Base-by-base conservation (phyloP, 2,888 invertebrate genomes). In the Nymphalis c-album region DNA sequence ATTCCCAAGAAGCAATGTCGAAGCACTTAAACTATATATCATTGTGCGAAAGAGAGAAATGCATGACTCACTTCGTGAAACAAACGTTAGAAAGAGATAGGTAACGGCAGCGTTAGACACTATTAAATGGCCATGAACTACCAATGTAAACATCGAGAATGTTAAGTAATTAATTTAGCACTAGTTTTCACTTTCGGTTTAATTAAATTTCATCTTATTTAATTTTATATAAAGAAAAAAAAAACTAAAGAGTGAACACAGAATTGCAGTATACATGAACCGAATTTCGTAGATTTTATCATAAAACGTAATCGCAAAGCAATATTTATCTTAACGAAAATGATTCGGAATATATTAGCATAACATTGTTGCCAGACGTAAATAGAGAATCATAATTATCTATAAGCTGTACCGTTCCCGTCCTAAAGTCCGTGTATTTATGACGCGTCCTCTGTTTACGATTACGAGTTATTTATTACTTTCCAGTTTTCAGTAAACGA, bases 11-110 rank as follows among this genome's bases (percentile, higher is more conserved):
- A 87, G 85, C 85, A 79, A 74, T 78, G 76, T 77, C 79, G 83
- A 85, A 84, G 79, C 81, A 84, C 79, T 78, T 81, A 77, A 73
- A 80, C 81, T 80, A 84, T 88, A 88, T 89, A 89, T 90, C 89
- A 88, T 80, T 70, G 73, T 68, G 66, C 74, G 83, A 89, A 68
- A 77, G 82, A 77, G 88, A 85, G 70, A 71, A 77, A 57, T 63
- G 22, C 18, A 69, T 72, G 69, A 67, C 67, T 67, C 73, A 67
- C 69, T 68, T 22, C 35, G 35, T 57, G 45, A 31, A 51, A 13
- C 50, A 35, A 60, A 48, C n/a, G 67, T 10, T 18, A 53, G 74
- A 75, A 46, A 59, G 76, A 66, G 78, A 75, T 64, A 60, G 68
- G 63, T 26, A 59, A 53, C 75, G 47, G 55, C 68, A 74, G 75